phyloP scores from a whole-genome alignment of 2,797 vertebrate species.

The Pipistrellus kuhlii region DNA sequence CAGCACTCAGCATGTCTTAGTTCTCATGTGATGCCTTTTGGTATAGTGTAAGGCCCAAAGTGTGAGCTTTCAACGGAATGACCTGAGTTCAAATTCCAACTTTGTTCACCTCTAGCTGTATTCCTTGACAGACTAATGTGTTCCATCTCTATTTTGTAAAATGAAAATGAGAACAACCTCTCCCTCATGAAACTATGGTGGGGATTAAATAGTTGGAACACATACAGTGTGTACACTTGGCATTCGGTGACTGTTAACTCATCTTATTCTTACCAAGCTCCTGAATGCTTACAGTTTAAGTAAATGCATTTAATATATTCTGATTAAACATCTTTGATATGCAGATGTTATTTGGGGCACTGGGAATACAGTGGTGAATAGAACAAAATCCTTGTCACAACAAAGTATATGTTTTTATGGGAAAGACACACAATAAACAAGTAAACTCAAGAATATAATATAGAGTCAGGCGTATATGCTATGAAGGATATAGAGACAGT shows the following conservation, averaged over 20 bases:
- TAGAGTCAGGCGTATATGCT: not conserved
- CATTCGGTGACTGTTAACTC: not conserved
- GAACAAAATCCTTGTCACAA: not conserved
- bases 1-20: not conserved
- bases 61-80: not conserved
- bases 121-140: not conserved
- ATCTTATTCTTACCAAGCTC: not conserved
- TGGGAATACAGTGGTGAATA: not conserved
- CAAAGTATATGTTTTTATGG: not conserved
- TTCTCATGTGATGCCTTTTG: not conserved
- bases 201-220: not conserved
- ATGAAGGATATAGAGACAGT: not conserved
- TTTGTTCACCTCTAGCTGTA: not conserved
- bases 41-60: fast-evolving
- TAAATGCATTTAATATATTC: not conserved
- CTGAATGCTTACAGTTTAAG: not conserved
- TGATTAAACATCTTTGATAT: not conserved
- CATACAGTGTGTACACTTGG: too few relatives aligned
- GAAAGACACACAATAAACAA: not conserved
- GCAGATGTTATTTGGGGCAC: not conserved
- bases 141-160: not conserved
- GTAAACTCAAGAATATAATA: not conserved
- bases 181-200: fast-evolving
- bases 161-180: fast-evolving
- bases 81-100: not conserved